Evolutionary conservation across 2,888 invertebrate species (phyloP).

Genomic region (Leptinotarsa tumamoca): DNA sequence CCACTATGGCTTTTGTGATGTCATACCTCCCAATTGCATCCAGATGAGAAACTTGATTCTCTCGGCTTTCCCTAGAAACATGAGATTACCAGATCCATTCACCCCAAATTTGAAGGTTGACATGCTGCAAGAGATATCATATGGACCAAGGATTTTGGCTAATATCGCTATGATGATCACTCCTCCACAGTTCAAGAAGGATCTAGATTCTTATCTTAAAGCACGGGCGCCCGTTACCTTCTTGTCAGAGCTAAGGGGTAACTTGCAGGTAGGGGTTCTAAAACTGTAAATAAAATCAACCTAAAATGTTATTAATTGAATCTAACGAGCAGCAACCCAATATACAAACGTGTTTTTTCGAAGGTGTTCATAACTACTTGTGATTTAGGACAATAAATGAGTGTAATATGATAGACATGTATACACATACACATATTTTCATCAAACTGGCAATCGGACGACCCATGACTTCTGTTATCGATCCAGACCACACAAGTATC

Average conservation of each 20-base stretch:
- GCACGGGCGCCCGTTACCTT: conserved; percentile 95
- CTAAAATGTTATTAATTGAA: background rate
- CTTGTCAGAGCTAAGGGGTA: conserved; percentile 90
- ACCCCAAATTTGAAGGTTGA: conserved; percentile 97
- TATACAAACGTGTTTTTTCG: too few species aligned
- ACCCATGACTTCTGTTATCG: too few species aligned
- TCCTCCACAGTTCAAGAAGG: conserved; percentile 90
- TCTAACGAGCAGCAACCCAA: too few species aligned
- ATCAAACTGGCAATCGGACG: too few species aligned
- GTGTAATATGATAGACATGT: too few species aligned
- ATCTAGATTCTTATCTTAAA: conserved; percentile 96
- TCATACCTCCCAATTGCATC: conserved; percentile 98
- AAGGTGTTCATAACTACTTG: too few species aligned
- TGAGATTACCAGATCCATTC: conserved; percentile 98
- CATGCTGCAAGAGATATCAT: conserved; percentile 87
- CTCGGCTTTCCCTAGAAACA: conserved; percentile 97
- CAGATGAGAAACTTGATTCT: conserved; percentile 98
- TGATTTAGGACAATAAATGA: too few species aligned
- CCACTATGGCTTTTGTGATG: conserved; percentile 99
- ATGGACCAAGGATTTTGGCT: conserved; percentile 89
- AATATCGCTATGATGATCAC: conserved; percentile 90
- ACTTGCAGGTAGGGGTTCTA: conserved; percentile 73
- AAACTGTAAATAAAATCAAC: background rate
- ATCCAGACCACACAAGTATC: too few species aligned
- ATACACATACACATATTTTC: too few species aligned